Evolutionary conservation across 2,797 vertebrate species (phyloP).

Genomic region (Oreochromis grahami): DNA sequence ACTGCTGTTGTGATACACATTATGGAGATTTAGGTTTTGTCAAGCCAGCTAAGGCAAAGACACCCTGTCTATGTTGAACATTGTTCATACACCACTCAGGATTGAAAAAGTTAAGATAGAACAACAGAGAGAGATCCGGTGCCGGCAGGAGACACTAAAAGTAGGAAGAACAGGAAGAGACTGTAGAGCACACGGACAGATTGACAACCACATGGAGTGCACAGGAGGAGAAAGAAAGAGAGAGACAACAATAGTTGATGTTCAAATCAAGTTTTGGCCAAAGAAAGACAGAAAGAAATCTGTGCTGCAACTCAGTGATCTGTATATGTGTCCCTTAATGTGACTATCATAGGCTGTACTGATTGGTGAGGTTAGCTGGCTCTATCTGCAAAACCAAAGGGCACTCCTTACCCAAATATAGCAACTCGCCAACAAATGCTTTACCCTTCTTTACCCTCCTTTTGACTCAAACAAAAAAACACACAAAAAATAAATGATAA

Average conservation of each 20-base stretch:
- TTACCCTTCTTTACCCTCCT: neutral
- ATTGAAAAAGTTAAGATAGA: neutral
- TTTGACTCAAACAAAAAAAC: neutral
- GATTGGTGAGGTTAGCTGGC: no score
- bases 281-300: no score
- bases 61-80: neutral
- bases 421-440: neutral
- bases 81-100: neutral
- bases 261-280: no score
- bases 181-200: neutral
- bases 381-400: neutral
- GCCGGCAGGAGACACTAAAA: neutral
- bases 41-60: neutral
- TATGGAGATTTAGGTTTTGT: neutral
- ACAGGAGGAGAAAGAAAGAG: neutral
- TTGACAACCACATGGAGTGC: neutral
- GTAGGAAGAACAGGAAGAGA: neutral
- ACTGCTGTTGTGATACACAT: neutral
- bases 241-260: neutral
- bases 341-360: no score
- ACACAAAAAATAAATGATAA: neutral
- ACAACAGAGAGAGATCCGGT: neutral
- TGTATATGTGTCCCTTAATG: no score
- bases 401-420: fast-evolving
- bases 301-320: no score